phyloP scores from a whole-genome alignment of 2,888 invertebrate species.

The Globia sparganii region DNA sequence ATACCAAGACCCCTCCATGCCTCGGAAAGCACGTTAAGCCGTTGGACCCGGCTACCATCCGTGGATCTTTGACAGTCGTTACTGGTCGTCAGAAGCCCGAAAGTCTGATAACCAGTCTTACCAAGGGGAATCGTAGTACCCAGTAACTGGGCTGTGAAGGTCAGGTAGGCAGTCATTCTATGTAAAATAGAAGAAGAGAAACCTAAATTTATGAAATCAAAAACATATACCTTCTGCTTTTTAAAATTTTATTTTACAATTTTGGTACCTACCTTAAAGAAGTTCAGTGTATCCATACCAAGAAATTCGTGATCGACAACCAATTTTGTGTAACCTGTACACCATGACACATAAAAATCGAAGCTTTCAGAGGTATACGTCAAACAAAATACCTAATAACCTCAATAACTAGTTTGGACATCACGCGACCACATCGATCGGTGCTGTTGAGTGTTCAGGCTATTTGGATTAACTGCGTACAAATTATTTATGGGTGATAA shows the following conservation, averaged over 20 bases:
- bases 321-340: not conserved
- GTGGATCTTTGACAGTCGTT: too few species aligned
- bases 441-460: slow-evolving; percentile 10
- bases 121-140: too few species aligned
- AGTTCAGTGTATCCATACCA: not conserved
- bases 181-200: too few species aligned
- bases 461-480: slow-evolving; percentile 28
- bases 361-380: slow-evolving; percentile 24
- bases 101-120: too few species aligned
- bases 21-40: too few species aligned
- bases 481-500: slow-evolving; percentile 13
- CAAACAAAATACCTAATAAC: slow-evolving; percentile 51
- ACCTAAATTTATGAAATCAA: too few species aligned
- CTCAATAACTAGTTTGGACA: slow-evolving; percentile 54
- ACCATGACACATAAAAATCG: slow-evolving; percentile 11
- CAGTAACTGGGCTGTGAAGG: too few species aligned
- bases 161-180: too few species aligned
- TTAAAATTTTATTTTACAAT: not conserved
- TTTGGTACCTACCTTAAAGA: not conserved
- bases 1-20: too few species aligned
- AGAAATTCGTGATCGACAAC: not conserved
- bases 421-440: slow-evolving; percentile 60
- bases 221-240: not conserved
- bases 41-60: too few species aligned
- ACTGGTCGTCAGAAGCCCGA: too few species aligned